A percentile compares a stretch with the other conserved stretches of the same genome.
phyloP scores from a whole-genome alignment of 1,140 invertebrate genomes.

The Cotesia vestalis region DNA sequence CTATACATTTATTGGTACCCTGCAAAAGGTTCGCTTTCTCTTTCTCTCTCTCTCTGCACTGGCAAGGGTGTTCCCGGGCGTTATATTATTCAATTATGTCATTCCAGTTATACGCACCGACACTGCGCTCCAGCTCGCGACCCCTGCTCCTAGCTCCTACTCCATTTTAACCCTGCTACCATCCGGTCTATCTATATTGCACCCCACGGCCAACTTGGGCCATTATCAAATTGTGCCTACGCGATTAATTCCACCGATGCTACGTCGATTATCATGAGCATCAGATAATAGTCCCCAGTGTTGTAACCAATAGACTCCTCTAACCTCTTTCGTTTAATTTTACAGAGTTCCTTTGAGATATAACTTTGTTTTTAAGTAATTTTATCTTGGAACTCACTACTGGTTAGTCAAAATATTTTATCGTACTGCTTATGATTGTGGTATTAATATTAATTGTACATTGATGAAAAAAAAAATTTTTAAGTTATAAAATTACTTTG shows the following conservation, averaged over 20 bases:
- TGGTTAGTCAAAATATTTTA: no score
- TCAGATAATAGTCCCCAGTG: slow-evolving; percentile 50
- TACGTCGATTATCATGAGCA: slow-evolving; percentile 59
- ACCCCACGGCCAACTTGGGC: slow-evolving; percentile 38
- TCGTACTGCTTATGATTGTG: no score
- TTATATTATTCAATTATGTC: slow-evolving; percentile 68
- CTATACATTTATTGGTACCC: not conserved
- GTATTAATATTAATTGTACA: no score
- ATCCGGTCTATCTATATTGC: not conserved
- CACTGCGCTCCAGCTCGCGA: slow-evolving; percentile 33
- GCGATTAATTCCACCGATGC: slow-evolving; percentile 60
- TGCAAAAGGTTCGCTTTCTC: not conserved
- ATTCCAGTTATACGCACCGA: slow-evolving; percentile 61
- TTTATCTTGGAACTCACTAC: no score
- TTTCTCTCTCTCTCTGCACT: not conserved
- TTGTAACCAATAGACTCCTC: slow-evolving; percentile 8
- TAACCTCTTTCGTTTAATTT: not conserved
- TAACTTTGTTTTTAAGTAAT: no score
- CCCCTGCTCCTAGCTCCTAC: not conserved
- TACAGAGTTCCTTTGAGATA: not conserved
- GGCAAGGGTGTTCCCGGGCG: slow-evolving; percentile 37
- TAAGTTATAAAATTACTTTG: no score
- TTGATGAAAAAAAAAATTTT: no score
- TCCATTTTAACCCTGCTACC: slow-evolving; percentile 19
- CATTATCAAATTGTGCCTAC: slow-evolving; percentile 64